phyloP scores from a whole-genome alignment of 2,113 vertebrate species.

The Lethenteron reissneri region DNA sequence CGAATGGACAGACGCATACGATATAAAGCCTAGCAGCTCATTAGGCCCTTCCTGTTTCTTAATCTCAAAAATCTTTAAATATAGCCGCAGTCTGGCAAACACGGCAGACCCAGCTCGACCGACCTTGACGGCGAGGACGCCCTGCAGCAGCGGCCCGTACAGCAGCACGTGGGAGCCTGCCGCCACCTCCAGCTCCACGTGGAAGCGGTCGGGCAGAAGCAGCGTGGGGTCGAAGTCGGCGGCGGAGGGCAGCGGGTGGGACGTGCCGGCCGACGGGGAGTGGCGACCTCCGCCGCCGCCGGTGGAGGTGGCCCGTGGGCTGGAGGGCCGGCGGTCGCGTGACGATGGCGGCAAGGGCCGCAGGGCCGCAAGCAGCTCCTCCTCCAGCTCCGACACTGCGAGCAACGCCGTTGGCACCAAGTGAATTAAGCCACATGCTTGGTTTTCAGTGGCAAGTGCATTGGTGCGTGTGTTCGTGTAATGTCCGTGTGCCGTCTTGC shows the following conservation, averaged over 20 bases:
- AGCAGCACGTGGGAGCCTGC: constrained; percentile 76
- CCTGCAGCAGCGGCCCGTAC: constrained; percentile 62
- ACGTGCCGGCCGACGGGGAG: constrained; percentile 16
- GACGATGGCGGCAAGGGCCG: constrained; percentile 37
- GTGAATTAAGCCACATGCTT: no score
- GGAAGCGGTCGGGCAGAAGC: constrained; percentile 63
- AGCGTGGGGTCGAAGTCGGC: constrained; percentile 52
- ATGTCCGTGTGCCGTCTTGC: no score
- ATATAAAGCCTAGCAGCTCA: no score
- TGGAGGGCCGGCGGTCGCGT: constrained; percentile 30
- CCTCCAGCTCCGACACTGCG: constrained; percentile 81
- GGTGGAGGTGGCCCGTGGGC: constrained; percentile 23
- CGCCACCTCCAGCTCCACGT: constrained; percentile 79
- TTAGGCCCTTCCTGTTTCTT: no score
- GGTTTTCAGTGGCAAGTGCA: no score
- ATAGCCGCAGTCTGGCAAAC: no score
- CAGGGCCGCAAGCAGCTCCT: constrained; percentile 62
- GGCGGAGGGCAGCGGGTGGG: constrained; percentile 27
- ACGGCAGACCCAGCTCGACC: not conserved
- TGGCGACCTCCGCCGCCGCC: no score
- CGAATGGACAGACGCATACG: no score
- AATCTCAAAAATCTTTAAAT: no score
- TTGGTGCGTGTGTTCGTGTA: no score
- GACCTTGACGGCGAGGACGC: not conserved
- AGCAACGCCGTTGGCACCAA: no score